phyloP scores from a whole-genome alignment of 1,140 invertebrate genomes.

The Apis cerana region DNA sequence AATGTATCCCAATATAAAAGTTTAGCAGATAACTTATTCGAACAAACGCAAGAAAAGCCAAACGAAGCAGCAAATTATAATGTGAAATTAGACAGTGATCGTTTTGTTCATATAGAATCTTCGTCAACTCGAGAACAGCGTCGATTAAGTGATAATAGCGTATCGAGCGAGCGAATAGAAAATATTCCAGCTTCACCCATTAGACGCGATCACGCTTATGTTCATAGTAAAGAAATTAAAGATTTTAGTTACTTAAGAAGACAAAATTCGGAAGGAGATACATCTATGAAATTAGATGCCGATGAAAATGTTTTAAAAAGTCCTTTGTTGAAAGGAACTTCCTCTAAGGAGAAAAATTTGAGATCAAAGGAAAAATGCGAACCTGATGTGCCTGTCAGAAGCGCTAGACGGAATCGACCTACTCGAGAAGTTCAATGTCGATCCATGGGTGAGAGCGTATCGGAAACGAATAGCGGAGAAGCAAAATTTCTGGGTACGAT shows the following conservation, averaged over 20 bases:
- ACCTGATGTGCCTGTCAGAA: constrained; percentile 79
- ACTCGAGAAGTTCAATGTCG: constrained; percentile 76
- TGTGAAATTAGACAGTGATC: constrained; percentile 67
- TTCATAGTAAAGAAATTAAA: constrained; percentile 52
- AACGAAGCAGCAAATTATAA: constrained; percentile 74
- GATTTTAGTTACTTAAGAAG: constrained; percentile 73
- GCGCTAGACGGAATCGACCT: constrained; percentile 75
- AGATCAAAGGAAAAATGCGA: constrained; percentile 72
- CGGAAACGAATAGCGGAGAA: constrained; percentile 65
- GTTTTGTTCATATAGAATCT: constrained; percentile 61
- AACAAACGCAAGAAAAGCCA: constrained; percentile 70
- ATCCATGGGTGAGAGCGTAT: constrained; percentile 78
- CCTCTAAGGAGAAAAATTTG: constrained; percentile 59
- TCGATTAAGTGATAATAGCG: constrained; percentile 72
- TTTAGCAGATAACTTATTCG: constrained; percentile 71
- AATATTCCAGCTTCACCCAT: constrained; percentile 49
- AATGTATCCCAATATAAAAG: constrained; percentile 75
- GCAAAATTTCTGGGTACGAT: constrained; percentile 77
- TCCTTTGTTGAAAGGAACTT: constrained; percentile 34
- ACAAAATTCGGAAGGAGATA: constrained; percentile 79
- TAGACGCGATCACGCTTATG: constrained; percentile 65
- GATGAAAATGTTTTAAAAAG: constrained; percentile 54
- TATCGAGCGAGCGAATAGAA: constrained; percentile 64
- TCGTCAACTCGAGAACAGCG: constrained; percentile 67
- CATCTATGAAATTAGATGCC: constrained; percentile 52